Conservation (phyloP, 2,113 vertebrate genomes). For the Pan paniscus region DNA sequence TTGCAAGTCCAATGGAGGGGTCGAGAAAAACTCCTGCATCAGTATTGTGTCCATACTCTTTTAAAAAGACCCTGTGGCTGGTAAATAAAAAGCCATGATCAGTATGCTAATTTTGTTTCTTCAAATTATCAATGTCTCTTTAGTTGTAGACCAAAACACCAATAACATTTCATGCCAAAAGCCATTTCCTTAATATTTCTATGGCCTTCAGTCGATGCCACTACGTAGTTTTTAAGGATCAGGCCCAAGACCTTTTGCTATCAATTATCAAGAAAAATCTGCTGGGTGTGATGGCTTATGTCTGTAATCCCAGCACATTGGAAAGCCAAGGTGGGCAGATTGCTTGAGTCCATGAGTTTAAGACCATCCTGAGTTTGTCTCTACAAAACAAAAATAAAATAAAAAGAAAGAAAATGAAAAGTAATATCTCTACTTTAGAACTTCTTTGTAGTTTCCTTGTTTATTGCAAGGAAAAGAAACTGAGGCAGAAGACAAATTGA, state of each 20-base stretch:
- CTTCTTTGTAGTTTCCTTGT: not conserved
- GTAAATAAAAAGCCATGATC: not conserved
- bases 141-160: not conserved
- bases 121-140: not conserved
- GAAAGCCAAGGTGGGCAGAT: too few species aligned
- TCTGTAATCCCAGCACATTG: too few species aligned
- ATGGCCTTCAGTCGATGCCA: not conserved
- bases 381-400: too few species aligned
- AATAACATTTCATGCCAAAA: not conserved
- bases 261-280: not conserved
- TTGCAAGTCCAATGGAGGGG: too few species aligned
- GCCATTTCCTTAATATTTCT: not conserved
- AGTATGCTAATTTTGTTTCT: not conserved
- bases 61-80: not conserved
- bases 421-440: not conserved
- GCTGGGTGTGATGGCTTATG: too few species aligned
- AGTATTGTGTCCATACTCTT: not conserved
- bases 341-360: too few species aligned
- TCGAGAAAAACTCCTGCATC: too few species aligned
- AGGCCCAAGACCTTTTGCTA: not conserved
- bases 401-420: not conserved
- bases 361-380: too few species aligned
- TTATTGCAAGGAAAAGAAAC: not conserved
- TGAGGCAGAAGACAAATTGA: not conserved
- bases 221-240: not conserved